Conservation (phyloP, 2,797 vertebrate genomes). For the Erethizon dorsatum region DNA sequence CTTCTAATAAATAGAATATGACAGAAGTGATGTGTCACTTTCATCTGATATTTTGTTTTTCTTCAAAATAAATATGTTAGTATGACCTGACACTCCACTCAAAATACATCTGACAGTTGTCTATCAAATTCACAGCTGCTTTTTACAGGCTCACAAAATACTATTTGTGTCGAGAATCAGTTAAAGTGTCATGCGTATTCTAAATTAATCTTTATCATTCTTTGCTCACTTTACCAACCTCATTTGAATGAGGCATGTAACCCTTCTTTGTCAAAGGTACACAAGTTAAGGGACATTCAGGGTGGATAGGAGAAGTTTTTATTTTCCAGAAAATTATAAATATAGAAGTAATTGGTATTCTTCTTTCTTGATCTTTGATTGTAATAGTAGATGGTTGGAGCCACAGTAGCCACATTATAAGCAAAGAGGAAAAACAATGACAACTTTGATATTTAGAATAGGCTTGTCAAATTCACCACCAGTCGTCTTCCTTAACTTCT, state of each 20-base stretch:
- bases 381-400: not conserved
- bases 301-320: not conserved
- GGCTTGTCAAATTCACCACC: not conserved
- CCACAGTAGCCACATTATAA: not conserved
- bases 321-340: not conserved
- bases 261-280: not conserved
- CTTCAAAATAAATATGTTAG: slow-evolving; percentile 1
- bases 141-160: not conserved
- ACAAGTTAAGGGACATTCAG: not conserved
- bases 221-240: not conserved
- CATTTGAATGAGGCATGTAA: not conserved
- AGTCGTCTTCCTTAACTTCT: not conserved
- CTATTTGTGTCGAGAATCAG: not conserved
- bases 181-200: not conserved
- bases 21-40: not conserved
- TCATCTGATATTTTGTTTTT: not conserved
- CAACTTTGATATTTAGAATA: not conserved
- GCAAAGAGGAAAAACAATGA: not conserved
- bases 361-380: not conserved
- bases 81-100: not conserved
- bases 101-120: not conserved
- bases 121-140: not conserved
- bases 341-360: not conserved
- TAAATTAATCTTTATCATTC: not conserved
- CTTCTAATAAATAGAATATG: not conserved